These are phyloP conservation scores for Pyrrhia umbra DNA, from an alignment of 2,888 invertebrate genomes.

Conservation along the genomic window DNA sequence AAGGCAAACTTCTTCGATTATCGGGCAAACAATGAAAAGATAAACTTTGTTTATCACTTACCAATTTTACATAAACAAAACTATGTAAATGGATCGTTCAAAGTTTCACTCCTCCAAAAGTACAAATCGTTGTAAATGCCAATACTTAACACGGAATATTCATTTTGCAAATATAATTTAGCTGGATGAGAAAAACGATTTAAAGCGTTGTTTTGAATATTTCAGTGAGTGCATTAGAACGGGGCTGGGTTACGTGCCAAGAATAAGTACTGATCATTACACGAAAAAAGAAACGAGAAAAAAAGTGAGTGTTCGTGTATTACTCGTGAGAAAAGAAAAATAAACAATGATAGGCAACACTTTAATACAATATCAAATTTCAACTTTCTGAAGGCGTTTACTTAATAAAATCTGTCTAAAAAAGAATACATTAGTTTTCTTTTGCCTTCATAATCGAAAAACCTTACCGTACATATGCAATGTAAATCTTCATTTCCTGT, in stretches of 20 bases:
- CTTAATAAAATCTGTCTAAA: too few species aligned
- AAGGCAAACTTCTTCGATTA: conserved; percentile 8
- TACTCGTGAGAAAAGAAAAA: conserved; percentile 30
- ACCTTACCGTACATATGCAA: conserved; percentile 47
- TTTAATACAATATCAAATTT: conserved; percentile 34
- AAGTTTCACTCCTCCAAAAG: background rate
- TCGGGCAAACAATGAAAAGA: background rate
- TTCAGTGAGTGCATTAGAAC: conserved; percentile 41
- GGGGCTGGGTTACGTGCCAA: conserved; percentile 38
- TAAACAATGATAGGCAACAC: conserved; percentile 17
- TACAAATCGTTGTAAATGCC: background rate
- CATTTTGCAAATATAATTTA: conserved; percentile 23
- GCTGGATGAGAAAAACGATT: conserved; percentile 30
- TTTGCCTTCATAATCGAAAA: conserved; percentile 32
- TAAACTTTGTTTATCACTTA: conserved; percentile 1
- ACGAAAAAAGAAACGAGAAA: conserved; percentile 15
- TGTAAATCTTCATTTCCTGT: conserved; percentile 63
- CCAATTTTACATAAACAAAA: conserved; percentile 14
- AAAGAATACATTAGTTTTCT: background rate
- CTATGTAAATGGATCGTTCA: background rate
- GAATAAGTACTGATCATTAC: conserved; percentile 44
- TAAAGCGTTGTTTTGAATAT: conserved; percentile 36
- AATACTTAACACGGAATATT: background rate
- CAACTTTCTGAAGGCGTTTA: background rate
- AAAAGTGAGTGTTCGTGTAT: conserved; percentile 18